Percentiles rank a stretch among this genome's conserved stretches.
phyloP scores from a whole-genome alignment of 2,888 invertebrate species.

The Tinea pellionella region DNA sequence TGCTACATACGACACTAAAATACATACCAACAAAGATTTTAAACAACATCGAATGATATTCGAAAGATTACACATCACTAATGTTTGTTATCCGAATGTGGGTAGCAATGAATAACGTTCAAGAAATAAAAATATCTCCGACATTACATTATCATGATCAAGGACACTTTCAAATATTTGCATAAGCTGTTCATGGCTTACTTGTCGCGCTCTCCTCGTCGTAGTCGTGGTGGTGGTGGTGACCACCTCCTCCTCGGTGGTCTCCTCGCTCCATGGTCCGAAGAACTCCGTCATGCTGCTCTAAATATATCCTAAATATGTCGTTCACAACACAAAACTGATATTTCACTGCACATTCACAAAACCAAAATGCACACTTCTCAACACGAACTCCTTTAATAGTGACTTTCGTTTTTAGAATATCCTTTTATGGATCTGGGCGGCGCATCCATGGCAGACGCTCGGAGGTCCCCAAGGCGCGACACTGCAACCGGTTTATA shows the following conservation, averaged over 20 bases:
- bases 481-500: background rate
- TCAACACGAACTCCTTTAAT: slow-evolving; percentile 17
- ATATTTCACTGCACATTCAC: slow-evolving; percentile 21
- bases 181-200: background rate
- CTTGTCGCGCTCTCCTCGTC: slow-evolving; percentile 25
- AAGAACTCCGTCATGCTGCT: slow-evolving; percentile 58
- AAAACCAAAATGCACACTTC: slow-evolving; percentile 27
- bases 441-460: slow-evolving; percentile 29
- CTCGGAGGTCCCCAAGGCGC: background rate
- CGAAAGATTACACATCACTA: background rate
- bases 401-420: slow-evolving; percentile 27
- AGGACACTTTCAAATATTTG: background rate
- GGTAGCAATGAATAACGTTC: background rate
- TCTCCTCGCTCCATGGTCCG: slow-evolving; percentile 51
- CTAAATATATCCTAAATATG: slow-evolving; percentile 22
- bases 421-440: slow-evolving; percentile 27
- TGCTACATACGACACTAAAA: no score
- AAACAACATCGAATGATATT: background rate
- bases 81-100: background rate
- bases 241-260: slow-evolving; percentile 38
- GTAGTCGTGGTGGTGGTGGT: slow-evolving; percentile 48
- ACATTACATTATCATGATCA: background rate
- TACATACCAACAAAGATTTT: background rate
- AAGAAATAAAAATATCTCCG: background rate
- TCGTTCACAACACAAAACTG: slow-evolving; percentile 1